phyloP scores from a whole-genome alignment of 2,888 invertebrate species.

The Xylota segnis region DNA sequence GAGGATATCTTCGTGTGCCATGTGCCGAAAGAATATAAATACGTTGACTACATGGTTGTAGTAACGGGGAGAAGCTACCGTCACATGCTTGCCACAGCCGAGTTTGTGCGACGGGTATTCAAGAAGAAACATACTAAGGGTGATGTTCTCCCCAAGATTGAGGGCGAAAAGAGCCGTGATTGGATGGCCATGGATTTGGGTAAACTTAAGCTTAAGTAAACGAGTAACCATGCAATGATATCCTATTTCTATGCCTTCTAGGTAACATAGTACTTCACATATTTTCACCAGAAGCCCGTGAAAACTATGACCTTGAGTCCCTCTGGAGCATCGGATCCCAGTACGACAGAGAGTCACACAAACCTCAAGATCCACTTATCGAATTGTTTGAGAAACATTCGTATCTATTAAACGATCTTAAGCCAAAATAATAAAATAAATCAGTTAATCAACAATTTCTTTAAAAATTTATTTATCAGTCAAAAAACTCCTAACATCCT shows the following conservation, averaged over 20 bases:
- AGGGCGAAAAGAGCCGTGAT: conserved; percentile 90
- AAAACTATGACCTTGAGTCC: conserved; percentile 93
- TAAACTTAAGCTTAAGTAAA: conserved; percentile 80
- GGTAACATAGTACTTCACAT: conserved; percentile 97
- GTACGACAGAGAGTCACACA: conserved; percentile 90
- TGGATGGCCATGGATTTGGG: conserved; percentile 97
- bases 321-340: conserved; percentile 95
- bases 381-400: conserved; percentile 89
- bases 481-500: conserved; percentile 53
- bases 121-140: conserved; percentile 88
- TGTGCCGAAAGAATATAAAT: conserved; percentile 90
- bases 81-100: conserved; percentile 90
- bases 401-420: conserved; percentile 84
- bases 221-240: neutral
- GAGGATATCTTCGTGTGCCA: conserved; percentile 92
- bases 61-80: conserved; percentile 90
- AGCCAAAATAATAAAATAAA: conserved; percentile 67
- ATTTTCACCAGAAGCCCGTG: conserved; percentile 89
- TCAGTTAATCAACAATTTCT: neutral
- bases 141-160: conserved; percentile 90
- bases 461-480: conserved; percentile 63
- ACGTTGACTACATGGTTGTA: conserved; percentile 94
- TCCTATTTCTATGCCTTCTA: conserved; percentile 84
- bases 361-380: conserved; percentile 86
- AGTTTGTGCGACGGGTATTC: conserved; percentile 90